Evolutionary conservation across 2,888 invertebrate genomes (phyloP), one percentile per base, ranked within the genome.

Genomic region (Napeogenes inachia): DNA sequence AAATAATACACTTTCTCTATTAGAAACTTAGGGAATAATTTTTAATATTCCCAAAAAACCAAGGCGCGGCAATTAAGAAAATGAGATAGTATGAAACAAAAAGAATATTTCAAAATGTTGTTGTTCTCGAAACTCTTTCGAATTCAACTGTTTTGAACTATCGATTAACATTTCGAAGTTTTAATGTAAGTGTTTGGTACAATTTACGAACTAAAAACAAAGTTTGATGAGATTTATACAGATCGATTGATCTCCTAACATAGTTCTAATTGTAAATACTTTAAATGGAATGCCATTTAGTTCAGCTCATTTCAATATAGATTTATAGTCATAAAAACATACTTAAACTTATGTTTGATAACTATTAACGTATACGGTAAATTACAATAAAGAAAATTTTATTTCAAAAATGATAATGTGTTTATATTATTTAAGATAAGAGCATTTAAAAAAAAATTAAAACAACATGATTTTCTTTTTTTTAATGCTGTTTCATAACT

Each of bases 141-240:
- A 21, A 13, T n/a, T 21, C n/a, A 13, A 47, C 47, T n/a, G n/a
- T 13, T 47, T 21, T 47, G 47, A 47, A 47, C 47, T 47, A 47
- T 47, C 47, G 47, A 47, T 47, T 13, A 47, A 47, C 47, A 4
- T 47, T 13, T 47, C 3, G 13, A 13, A 13, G 47, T 47, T 47
- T 13, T n/a, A 47, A 47, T 47, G 47, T 46, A 46, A 46, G 46
- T 47, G 47, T 47, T n/a, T 47, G 47, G 21, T 13, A 47, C 13
- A 47, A 21, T 47, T 47, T 47, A 47, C 47, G n/a, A n/a, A 47
- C n/a, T n/a, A 6, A n/a, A n/a, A 47, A 47, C 47, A 47, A 13
- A 47, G 47, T 47, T 47, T 47, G 47, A 47, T 47, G 47, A 21
- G 47, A 47, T 47, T 47, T 47, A 47, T 47, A 47, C 47, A 47